Conservation (phyloP, 1,140 invertebrate genomes). For the Eupeodes corollae region DNA sequence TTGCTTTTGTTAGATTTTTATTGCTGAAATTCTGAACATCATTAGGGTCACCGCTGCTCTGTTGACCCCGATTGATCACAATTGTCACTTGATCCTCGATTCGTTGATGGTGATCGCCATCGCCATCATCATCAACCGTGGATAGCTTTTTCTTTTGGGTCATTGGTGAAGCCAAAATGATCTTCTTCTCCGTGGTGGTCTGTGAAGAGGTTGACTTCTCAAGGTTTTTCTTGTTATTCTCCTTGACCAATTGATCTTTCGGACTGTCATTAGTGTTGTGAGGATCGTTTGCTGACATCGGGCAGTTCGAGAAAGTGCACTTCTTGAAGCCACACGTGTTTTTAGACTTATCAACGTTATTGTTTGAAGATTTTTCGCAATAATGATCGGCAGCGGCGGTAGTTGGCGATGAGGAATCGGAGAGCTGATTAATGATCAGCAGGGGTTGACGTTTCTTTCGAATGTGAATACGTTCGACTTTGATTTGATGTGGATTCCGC, state of each 20-base stretch:
- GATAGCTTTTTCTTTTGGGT: neutral
- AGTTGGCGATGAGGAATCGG: neutral
- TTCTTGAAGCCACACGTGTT: slow-evolving; percentile 16
- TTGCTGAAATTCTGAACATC: slow-evolving; percentile 31
- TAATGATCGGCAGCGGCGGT: no score
- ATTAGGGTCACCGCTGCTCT: slow-evolving; percentile 18
- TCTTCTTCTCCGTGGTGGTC: neutral
- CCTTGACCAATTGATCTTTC: slow-evolving; percentile 8
- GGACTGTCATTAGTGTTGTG: slow-evolving; percentile 12
- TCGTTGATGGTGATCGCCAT: neutral
- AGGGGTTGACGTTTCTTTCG: slow-evolving; percentile 27
- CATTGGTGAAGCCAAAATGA: neutral
- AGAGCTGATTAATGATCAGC: slow-evolving; percentile 22
- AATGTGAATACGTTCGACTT: slow-evolving; percentile 24
- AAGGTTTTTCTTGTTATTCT: slow-evolving; percentile 11
- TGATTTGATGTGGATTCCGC: slow-evolving; percentile 10
- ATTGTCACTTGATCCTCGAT: neutral
- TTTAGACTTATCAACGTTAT: neutral
- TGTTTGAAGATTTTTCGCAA: neutral
- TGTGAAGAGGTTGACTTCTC: slow-evolving; percentile 8
- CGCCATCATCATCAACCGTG: neutral
- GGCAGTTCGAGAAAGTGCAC: slow-evolving; percentile 6
- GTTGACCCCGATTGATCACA: no score
- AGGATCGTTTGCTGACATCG: slow-evolving; percentile 6
- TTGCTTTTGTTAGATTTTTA: slow-evolving; percentile 25